Evolutionary conservation across 2,797 vertebrate species (phyloP).

Genomic region (Pipistrellus nathusii): DNA sequence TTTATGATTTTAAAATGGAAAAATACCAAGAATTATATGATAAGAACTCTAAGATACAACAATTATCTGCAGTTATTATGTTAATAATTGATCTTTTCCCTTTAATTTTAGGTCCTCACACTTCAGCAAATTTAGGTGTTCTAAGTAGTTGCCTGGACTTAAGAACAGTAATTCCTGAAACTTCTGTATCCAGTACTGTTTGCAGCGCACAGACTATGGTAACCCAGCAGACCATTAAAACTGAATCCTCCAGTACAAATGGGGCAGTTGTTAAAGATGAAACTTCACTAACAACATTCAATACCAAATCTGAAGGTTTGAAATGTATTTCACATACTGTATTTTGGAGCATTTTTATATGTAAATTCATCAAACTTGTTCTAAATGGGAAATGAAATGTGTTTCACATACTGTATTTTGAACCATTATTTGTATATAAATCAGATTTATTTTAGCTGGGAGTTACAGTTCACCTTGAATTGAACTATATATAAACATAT

Average conservation of each 20-base stretch:
- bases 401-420: conserved; percentile 89
- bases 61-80: not conserved
- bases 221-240: conserved; percentile 90
- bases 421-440: conserved; percentile 84
- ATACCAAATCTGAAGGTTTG: conserved; percentile 90
- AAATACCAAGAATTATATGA: not conserved
- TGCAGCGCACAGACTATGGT: conserved; percentile 88
- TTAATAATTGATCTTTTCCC: conserved; percentile 47
- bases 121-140: conserved; percentile 88
- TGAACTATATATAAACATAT: conserved; percentile 42
- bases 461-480: conserved; percentile 71
- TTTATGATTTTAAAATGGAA: conserved; percentile 51
- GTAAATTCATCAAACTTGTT: conserved; percentile 81
- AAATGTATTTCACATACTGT: conserved; percentile 88
- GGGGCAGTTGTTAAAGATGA: conserved; percentile 90
- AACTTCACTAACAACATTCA: conserved; percentile 88
- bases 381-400: conserved; percentile 84
- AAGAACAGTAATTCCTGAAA: conserved; percentile 87
- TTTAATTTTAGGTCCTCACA: conserved; percentile 85
- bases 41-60: not conserved
- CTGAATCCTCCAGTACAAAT: conserved; percentile 89
- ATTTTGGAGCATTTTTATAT: conserved; percentile 86
- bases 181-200: conserved; percentile 86
- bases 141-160: conserved; percentile 87
- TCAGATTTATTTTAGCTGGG: conserved; percentile 78